Evolutionary conservation across 2,797 vertebrate genomes (phyloP), one percentile per base, ranked within the genome.

Genomic region (Phoebastria nigripes): DNA sequence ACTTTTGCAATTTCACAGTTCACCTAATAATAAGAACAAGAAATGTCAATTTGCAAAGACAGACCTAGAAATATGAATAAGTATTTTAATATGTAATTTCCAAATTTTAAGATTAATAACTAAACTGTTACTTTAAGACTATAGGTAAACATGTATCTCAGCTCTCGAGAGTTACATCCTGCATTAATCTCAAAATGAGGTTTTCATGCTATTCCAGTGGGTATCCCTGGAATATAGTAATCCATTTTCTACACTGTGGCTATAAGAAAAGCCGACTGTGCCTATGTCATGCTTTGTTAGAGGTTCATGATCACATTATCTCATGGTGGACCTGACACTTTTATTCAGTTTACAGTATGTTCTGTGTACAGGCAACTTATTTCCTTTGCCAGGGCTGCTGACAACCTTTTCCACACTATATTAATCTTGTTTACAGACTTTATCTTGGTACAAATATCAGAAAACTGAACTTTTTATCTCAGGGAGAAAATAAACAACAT

Each of bases 391-490:
- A 96, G 98, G 98, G 98, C 98, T 98, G 99, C 99, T 99, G 99
- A 99, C 99, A 99, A 99, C 98, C 99, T 99, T 98, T 99, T 99
- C 99, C 98, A 99, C 98, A 98, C 98, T 98, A 98, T 99, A 99
- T 99, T 99, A 99, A 99, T 99, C 99, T 99, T 99, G 98, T 99
- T 99, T 99, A 99, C 98, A 98, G 99, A 99, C 98, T 99, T 98
- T 99, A 99, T 99, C 99, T 98, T 96, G 97, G 98, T 98, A 98
- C 98, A 98, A 99, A 99, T 99, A 99, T 98, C 98, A 99, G 98
- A 99, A 99, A 98, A 98, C 98, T 73, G 96, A 98, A 98, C 98
- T 98, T 98, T 98, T 98, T 98, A 98, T 98, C 98, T 98, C 97
- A 93, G 97, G 96, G 97, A 98, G 98, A 98, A 98, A 98, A 98